Base-by-base conservation (phyloP, 2,797 vertebrate species). In the Avahi laniger region DNA sequence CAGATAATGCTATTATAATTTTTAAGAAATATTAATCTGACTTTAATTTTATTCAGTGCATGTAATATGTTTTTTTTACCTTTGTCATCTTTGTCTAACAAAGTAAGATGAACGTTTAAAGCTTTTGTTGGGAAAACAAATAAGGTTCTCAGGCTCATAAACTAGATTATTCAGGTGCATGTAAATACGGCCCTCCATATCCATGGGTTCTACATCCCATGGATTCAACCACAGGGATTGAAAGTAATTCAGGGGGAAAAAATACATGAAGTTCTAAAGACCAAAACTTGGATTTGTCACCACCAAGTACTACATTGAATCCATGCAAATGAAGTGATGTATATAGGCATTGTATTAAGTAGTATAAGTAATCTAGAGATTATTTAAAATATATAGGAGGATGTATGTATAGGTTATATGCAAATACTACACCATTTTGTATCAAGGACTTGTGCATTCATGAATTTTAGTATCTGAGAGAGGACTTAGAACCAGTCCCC, bases 11-110 rank as follows among this genome's bases (percentile, higher is more conserved):
- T 96, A 89, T 98, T 98, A 98, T 98, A 98, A 97, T 96, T 97
- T 89, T 98, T 97, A 98, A 95, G 97, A 98, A 98, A 98, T 92
- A 98, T 98, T 98, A 98, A 98, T 88, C 90, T 98, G 98, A 98
- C 98, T 97, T 98, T 96, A 97, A 0, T 92, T 97, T 98, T 97
- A 93, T 89, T 97, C 57, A 90, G 50, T 94, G 89, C 92, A 79
- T 97, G 87, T 98, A 97, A 97, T 98, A 98, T 97, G 93, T 98
- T 97, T 97, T 97, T 97, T 97, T 88, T 95, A 92, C 65, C 96
- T 86, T 97, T 98, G 91, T 97, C 89, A 93, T 84, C 97, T 94
- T 84, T 96, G 70, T 93, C 84, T 97, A 80, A 95, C 96, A 96
- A 94, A 96, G 84, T 72, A 84, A 97, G 30, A 73, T 96, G 93